Percentiles rank a stretch among this genome's conserved stretches.
phyloP scores from a whole-genome alignment of 30 jellyfish, hydroid and myxozoan genomes.

The Turritopsis dohrnii region DNA sequence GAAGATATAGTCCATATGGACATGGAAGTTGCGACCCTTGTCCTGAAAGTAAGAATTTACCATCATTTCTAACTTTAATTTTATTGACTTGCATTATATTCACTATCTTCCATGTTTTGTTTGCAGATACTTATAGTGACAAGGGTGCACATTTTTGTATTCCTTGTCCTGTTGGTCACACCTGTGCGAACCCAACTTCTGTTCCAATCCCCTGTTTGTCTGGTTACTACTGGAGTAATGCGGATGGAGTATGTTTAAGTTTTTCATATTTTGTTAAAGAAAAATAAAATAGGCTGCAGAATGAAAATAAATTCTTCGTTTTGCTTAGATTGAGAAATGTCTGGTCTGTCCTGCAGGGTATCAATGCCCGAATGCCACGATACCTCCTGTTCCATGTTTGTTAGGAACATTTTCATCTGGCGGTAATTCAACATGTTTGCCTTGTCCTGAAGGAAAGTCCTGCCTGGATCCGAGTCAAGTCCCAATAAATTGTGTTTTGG shows the following conservation, averaged over 20 bases:
- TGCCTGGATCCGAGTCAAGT: slow-evolving; percentile 80
- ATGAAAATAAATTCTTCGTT: not conserved
- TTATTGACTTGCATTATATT: not conserved
- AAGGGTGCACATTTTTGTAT: slow-evolving; percentile 60
- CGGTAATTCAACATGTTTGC: slow-evolving; percentile 64
- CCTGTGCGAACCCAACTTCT: slow-evolving; percentile 61
- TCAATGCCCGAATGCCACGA: slow-evolving; percentile 45
- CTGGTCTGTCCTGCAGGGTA: slow-evolving; percentile 78
- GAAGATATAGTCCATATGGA: slow-evolving; percentile 74
- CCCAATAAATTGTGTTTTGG: slow-evolving; percentile 73
- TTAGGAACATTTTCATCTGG: slow-evolving; percentile 78
- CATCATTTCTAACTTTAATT: not conserved
- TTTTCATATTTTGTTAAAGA: not conserved
- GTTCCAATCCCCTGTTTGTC: slow-evolving; percentile 56
- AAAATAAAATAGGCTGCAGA: not conserved
- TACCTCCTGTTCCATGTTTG: slow-evolving; percentile 80
- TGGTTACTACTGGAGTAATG: slow-evolving; percentile 76
- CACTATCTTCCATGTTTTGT: not conserved
- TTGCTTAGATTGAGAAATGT: slow-evolving; percentile 59
- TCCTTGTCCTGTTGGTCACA: slow-evolving; percentile 87
- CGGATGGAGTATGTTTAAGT: slow-evolving; percentile 48
- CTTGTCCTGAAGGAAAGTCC: slow-evolving; percentile 88
- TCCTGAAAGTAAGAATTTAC: slow-evolving; percentile 45
- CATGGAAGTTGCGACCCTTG: slow-evolving; percentile 58
- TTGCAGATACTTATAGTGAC: slow-evolving; percentile 51